Conservation (phyloP, 2,888 invertebrate species). For the Scaeva pyrastri region DNA sequence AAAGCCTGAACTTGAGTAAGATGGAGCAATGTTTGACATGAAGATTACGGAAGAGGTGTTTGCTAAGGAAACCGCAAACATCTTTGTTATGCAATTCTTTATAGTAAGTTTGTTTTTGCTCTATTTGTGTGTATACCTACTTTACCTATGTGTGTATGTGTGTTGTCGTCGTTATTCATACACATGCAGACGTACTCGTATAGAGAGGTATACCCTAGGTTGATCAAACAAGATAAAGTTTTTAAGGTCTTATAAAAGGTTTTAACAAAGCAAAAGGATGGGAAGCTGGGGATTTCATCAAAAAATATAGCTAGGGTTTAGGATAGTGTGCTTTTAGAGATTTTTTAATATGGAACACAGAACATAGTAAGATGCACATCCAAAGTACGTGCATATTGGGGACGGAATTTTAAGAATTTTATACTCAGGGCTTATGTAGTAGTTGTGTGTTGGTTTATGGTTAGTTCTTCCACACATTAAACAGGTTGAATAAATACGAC, state of each 20-base stretch:
- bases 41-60: constrained; percentile 47
- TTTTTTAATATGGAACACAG: too few relatives aligned
- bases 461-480: too few relatives aligned
- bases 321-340: too few relatives aligned
- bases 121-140: background rate
- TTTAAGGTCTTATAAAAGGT: background rate
- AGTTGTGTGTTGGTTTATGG: too few relatives aligned
- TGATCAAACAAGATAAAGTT: constrained; percentile 35
- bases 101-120: constrained; percentile 22
- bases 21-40: constrained; percentile 38
- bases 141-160: background rate
- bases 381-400: too few relatives aligned
- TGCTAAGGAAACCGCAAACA: constrained; percentile 58
- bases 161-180: background rate
- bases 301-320: background rate
- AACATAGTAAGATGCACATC: too few relatives aligned
- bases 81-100: constrained; percentile 47
- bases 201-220: background rate
- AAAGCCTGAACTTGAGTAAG: constrained; percentile 8
- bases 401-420: too few relatives aligned
- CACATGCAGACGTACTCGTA: background rate
- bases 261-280: background rate
- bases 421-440: too few relatives aligned
- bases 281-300: background rate
- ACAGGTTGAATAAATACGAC: too few relatives aligned